These are phyloP conservation scores for Anastrepha ludens DNA, from an alignment of 1,140 invertebrate genomes.

Conservation along the genomic window DNA sequence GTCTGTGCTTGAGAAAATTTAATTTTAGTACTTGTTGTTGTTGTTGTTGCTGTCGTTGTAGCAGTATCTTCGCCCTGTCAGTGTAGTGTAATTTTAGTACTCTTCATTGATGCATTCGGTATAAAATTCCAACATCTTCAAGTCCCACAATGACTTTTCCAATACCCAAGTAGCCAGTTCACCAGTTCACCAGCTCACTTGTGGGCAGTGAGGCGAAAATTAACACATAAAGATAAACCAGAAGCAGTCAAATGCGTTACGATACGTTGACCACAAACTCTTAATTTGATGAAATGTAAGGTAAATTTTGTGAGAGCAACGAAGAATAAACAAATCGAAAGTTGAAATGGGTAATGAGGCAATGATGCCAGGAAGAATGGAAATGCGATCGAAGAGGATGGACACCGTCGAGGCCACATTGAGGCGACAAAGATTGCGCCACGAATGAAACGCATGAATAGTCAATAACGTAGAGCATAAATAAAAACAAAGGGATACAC, in stretches of 20 bases:
- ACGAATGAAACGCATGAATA: slow-evolving; percentile 47
- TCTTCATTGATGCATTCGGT: too few species aligned
- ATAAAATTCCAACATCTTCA: too few species aligned
- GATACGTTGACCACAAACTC: slow-evolving; percentile 49
- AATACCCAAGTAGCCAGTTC: not conserved
- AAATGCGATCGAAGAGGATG: not conserved
- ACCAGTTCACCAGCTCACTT: not conserved
- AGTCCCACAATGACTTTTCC: too few species aligned
- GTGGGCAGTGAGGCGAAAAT: slow-evolving; percentile 38
- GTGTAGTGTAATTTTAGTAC: too few species aligned
- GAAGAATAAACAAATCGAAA: slow-evolving; percentile 10
- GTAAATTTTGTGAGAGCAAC: not conserved
- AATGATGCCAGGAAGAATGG: not conserved
- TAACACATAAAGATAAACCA: slow-evolving; percentile 51
- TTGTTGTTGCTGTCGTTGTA: too few species aligned
- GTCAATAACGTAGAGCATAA: slow-evolving; percentile 35
- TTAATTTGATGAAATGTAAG: slow-evolving; percentile 32
- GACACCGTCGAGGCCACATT: not conserved
- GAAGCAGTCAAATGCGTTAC: slow-evolving; percentile 17
- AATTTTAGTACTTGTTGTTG: too few species aligned
- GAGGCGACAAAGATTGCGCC: slow-evolving; percentile 28
- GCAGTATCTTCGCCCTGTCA: too few species aligned
- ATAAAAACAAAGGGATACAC: slow-evolving; percentile 8
- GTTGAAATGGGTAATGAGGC: not conserved
- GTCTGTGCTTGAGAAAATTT: too few species aligned